Base-by-base conservation (phyloP, 2,797 vertebrate species). In the Galagoides demidoff region DNA sequence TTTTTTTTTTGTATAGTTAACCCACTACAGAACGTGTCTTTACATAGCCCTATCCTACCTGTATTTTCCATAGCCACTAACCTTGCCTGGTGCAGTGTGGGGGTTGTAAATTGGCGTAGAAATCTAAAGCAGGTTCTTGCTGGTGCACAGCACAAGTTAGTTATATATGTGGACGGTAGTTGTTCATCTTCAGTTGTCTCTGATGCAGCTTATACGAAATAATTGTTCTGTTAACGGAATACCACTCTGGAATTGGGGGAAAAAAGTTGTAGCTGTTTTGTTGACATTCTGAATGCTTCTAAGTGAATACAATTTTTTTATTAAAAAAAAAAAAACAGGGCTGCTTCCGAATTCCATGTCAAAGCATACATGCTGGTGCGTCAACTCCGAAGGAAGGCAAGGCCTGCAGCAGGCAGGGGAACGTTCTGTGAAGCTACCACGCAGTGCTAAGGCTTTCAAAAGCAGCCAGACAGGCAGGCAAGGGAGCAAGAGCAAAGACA, bases 1-100 rank as follows among this genome's bases (percentile, higher is more conserved):
- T 99, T 99, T 99, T 99, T 99, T 99, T 99, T 99, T 99, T 99
- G 99, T 99, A 99, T 99, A 99, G 99, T 99, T 99, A 99, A 99
- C 99, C 98, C 98, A 99, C 99, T 99, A 99, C 99, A 98, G 98
- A 99, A 99, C 98, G 98, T 99, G 99, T 99, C 98, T 99, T 99
- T 99, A 98, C 98, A 98, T 98, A 98, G 98, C 98, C 98, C 98
- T 98, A 97, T 99, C 98, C 98, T 98, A 98, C 99, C 99, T 99
- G 99, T 99, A 99, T 99, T 97, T 99, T 99, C 99, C 98, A 98
- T 98, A 98, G 98, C 99, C 99, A 99, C 99, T 99, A 98, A 99
- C 98, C 99, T 99, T 98, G 98, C 99, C 99, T 98, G 99, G 99
- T 99, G 99, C 99, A 99, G 99, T 99, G 98, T 97, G 99, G 98